Base-by-base conservation (phyloP, 2,797 vertebrate genomes). In the Myotis pilosus region DNA sequence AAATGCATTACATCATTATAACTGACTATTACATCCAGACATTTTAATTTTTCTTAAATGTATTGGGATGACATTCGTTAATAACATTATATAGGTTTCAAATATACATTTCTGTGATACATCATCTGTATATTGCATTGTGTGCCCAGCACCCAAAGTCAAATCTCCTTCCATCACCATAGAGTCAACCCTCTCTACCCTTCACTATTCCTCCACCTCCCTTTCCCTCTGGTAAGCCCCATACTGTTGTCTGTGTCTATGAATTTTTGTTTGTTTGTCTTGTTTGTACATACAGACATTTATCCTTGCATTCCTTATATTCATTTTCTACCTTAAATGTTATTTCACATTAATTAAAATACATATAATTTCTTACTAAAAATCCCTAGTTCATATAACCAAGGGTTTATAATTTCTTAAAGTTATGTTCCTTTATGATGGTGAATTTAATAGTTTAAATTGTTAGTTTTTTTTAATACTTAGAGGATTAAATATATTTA, bases 271-370 rank as follows among this genome's bases (percentile, higher is more conserved):
- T 33, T 23, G 2, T 33, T 44, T 75, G 30, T 51, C 47, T 75
- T 30, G 16, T 19, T 49, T 76, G 74, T 51, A 51, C 10, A 93
- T 49, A 15, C 19, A 91, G 10, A 47, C 28, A 85, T 72, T 89
- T 57, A 86, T 75, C 22, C 57, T 93, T 55, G 3, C 12, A 80
- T 84, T 53, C 36, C 22, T 75, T 72, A 25, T 41, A 79, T 83
- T 86, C 7, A 72, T 81, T 94, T 95, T 89, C 41, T 74, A 36
- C 8, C 74, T 88, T 82, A 81, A 83, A 78, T 66, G 25, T 62
- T 22, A 86, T 92, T 36, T 36, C 55, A 72, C 68, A 90, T 64
- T 80, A 69, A 94, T 79, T 78, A 87, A 94, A 93, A 91, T 74
- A 89, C 53, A 87, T 47, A 93, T 55, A 5, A 66, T 82, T 94